Evolutionary conservation across 2,797 vertebrate genomes (phyloP).

Genomic region (Falco cherrug): DNA sequence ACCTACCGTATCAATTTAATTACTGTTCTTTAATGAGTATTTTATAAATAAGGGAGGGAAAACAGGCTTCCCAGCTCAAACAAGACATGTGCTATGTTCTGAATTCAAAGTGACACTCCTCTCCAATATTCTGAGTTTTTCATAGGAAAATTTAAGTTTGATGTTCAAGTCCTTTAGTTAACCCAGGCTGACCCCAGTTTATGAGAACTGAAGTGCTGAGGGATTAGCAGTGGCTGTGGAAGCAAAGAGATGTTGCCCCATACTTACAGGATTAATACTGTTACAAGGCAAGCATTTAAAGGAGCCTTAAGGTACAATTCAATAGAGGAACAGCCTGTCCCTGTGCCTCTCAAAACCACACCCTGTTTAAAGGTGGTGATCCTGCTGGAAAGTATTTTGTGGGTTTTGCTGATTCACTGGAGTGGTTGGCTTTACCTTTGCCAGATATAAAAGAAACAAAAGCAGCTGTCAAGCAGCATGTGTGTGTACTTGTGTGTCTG

Average conservation of each 20-base stretch:
- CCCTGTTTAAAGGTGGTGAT: conserved; percentile 37
- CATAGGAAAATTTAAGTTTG: neutral
- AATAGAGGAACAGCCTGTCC: neutral
- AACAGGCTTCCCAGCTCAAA: neutral
- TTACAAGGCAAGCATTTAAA: conserved; percentile 25
- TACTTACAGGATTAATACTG: neutral
- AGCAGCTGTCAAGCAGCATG: conserved; percentile 16
- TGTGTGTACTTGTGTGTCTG: neutral
- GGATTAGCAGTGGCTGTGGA: neutral
- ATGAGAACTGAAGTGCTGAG: neutral
- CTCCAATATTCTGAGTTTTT: neutral
- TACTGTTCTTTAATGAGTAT: neutral
- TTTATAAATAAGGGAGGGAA: neutral
- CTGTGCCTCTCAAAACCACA: conserved; percentile 33
- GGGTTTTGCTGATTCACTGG: conserved; percentile 59
- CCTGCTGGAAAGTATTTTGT: conserved; percentile 59
- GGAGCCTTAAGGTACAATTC: neutral
- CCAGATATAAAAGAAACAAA: conserved; percentile 21
- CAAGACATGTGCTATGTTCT: neutral
- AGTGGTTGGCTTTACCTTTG: neutral
- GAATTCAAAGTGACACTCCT: neutral
- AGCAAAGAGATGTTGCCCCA: neutral
- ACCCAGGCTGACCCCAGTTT: conserved; percentile 2
- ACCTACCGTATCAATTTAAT: neutral
- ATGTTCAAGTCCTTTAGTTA: conserved; percentile 13